phyloP scores from a whole-genome alignment of 2,888 invertebrate species.

The Amphiduros pacificus region DNA sequence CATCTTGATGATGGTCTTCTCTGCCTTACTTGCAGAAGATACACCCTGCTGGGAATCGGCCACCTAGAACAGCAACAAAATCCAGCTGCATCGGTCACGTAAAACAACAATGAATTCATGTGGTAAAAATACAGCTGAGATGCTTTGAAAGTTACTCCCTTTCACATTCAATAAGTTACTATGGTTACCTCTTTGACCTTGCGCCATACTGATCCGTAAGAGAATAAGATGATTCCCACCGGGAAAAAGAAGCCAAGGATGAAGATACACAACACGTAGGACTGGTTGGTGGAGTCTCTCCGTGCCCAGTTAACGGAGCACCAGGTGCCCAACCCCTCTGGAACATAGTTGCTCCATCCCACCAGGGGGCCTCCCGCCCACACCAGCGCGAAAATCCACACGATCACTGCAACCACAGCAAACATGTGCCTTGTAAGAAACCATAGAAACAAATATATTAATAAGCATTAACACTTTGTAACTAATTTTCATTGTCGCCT shows the following conservation, averaged over 20 bases:
- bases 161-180: no score
- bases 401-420: constrained; percentile 7
- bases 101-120: no score
- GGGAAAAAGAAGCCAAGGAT: constrained; percentile 1
- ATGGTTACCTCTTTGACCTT: constrained; percentile 11
- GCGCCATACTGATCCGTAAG: neutral
- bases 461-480: no score
- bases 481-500: no score
- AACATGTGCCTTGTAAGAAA: no score
- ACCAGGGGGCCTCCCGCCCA: constrained; percentile 14
- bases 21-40: neutral
- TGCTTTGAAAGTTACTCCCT: no score
- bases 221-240: neutral
- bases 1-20: constrained; percentile 4
- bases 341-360: constrained; percentile 8
- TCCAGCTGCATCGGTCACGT: no score
- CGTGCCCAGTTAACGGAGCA: constrained; percentile 8
- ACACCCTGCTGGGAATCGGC: neutral
- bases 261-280: constrained; percentile 1
- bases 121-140: no score
- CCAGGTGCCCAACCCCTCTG: constrained; percentile 13
- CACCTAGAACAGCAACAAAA: neutral
- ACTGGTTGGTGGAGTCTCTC: neutral
- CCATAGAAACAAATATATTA: no score
- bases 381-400: constrained; percentile 1